These are phyloP conservation scores for Thecophora atra DNA, from an alignment of 2,888 invertebrate genomes.

Conservation along the genomic window DNA sequence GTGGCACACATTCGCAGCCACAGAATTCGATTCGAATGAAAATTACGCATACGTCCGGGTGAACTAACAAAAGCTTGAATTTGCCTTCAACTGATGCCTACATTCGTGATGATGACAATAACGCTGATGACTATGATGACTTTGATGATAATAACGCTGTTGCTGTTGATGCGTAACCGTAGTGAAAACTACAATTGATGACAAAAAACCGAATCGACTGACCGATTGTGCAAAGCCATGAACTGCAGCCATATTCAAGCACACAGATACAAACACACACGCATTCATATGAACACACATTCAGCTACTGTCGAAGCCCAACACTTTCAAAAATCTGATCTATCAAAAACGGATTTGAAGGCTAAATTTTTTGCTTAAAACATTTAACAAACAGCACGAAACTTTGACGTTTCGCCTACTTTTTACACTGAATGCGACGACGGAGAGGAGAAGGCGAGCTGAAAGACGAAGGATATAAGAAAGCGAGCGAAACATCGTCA, in stretches of 20 bases:
- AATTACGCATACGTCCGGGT: conserved; percentile 37
- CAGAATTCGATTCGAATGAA: conserved; percentile 32
- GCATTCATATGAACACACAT: background rate
- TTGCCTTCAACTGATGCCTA: conserved; percentile 9
- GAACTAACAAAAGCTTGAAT: too few species aligned
- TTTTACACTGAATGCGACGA: background rate
- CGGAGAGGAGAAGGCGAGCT: background rate
- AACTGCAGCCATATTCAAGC: background rate
- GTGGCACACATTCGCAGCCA: conserved; percentile 23
- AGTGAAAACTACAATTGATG: background rate
- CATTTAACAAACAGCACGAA: conserved; percentile 26
- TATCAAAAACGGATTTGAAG: conserved; percentile 16
- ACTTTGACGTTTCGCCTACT: background rate
- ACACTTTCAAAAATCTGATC: background rate
- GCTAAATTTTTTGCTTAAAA: conserved; percentile 30
- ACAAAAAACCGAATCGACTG: background rate
- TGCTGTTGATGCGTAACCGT: background rate
- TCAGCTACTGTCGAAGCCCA: too few species aligned
- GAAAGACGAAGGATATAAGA: background rate
- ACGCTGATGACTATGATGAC: conserved; percentile 2
- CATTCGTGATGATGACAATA: background rate
- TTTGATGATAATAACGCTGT: background rate
- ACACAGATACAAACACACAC: conserved; percentile 18
- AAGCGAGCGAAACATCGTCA: background rate
- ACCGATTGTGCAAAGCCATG: background rate